Evolutionary conservation across 2,888 invertebrate species (phyloP), one percentile per base, ranked within the genome.

Genomic region (Cremastinae sp.): DNA sequence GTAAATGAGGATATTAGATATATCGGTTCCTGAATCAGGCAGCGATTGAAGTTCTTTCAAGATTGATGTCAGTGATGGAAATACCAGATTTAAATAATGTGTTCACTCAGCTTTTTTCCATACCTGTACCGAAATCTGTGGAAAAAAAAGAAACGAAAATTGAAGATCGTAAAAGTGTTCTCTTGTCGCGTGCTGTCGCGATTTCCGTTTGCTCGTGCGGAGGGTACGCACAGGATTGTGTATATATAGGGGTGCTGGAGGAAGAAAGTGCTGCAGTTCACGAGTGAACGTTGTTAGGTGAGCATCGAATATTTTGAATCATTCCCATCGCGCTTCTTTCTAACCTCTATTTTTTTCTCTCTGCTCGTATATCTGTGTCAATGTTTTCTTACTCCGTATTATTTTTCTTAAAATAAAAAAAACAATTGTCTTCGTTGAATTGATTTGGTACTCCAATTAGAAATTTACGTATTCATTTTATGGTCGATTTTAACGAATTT

Each of bases 161-260:
- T 45, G 10, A 59, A 71, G 75, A 78, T 82, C 78, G 85, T 83
- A 85, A 83, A 83, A 81, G 83, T 84, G 55, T 43, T 37, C 22
- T 37, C 51, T 43, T 9, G 22, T 53, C n/a, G 58, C 20, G 47
- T 2, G 18, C 51, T 66, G 53, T 61, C 62, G 53, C 74, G 28
- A 55, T 71, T 37, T 59, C 37, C 28, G 28, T 10, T 47, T 16
- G 56, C 55, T 37, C 37, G 55, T 53, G 28, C 28, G 28, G 43
- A 61, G 70, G 70, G 72, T 71, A 66, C 79, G 75, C 75, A 28
- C 78, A n/a, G 78, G 80, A 80, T 86, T 87, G 84, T 87, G 85
- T 89, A 88, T 89, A 89, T 88, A 89, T 87, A 88, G 84, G 84
- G 84, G 86, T 86, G 82, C 81, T 78, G 77, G 75, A 78, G 66